Percentiles rank a stretch among this genome's conserved stretches.
Evolutionary conservation across 2,797 vertebrate genomes (phyloP).

Genomic region (Numenius phaeopus): DNA sequence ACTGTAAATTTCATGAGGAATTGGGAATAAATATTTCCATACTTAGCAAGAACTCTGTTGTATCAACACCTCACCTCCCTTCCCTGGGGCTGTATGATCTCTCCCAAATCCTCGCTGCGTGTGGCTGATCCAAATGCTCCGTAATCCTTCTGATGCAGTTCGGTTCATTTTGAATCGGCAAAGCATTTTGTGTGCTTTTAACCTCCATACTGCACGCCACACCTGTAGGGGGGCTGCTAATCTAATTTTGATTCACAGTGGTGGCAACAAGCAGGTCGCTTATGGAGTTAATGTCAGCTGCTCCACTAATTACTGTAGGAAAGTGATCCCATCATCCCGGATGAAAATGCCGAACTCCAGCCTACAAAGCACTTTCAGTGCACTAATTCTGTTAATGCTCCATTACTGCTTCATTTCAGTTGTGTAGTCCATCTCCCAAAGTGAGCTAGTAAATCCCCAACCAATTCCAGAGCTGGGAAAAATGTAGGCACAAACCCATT

Average conservation of each 20-base stretch:
- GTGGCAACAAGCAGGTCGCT: slow-evolving; percentile 51
- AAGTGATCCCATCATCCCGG: slow-evolving; percentile 38
- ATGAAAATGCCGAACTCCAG: slow-evolving; percentile 26
- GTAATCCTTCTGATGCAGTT: slow-evolving; percentile 32
- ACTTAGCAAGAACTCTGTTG: neutral
- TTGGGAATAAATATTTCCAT: neutral
- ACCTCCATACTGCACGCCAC: neutral
- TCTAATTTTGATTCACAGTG: slow-evolving; percentile 55
- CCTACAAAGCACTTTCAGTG: slow-evolving; percentile 15
- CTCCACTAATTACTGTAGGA: slow-evolving; percentile 51
- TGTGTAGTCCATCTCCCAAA: slow-evolving; percentile 1
- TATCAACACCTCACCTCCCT: neutral
- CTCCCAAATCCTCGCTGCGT: neutral
- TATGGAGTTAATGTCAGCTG: slow-evolving; percentile 7
- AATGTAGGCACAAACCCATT: neutral
- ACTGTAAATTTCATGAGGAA: neutral
- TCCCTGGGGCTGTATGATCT: neutral
- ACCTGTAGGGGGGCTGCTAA: slow-evolving; percentile 58
- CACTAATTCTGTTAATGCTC: slow-evolving; percentile 61
- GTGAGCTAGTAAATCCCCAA: neutral
- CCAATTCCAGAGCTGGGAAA: neutral
- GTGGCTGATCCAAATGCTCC: neutral
- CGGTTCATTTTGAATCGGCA: neutral
- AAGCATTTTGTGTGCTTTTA: slow-evolving; percentile 11
- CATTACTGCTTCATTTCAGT: slow-evolving; percentile 29